phyloP scores from a whole-genome alignment of 2,113 vertebrate genomes.

The Carlito syrichta region DNA sequence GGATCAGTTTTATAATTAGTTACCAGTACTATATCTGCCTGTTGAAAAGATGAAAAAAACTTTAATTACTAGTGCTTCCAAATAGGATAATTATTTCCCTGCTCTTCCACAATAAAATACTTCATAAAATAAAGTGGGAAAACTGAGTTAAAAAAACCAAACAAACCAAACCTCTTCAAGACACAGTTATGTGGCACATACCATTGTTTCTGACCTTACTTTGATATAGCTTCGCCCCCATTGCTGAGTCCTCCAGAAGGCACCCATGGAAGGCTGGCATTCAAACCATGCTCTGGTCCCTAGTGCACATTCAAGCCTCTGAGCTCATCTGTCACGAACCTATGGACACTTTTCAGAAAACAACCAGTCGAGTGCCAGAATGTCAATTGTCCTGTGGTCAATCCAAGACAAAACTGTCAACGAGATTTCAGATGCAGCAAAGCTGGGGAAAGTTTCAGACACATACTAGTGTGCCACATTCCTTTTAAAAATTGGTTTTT shows the following conservation, averaged over 20 bases:
- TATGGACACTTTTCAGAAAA: slow-evolving; percentile 58
- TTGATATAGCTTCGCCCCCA: neutral
- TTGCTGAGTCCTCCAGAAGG: neutral
- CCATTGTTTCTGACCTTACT: neutral
- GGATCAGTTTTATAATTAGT: neutral
- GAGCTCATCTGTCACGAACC: slow-evolving; percentile 51
- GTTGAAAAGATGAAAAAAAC: neutral
- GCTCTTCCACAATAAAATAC: neutral
- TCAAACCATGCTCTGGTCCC: slow-evolving; percentile 59
- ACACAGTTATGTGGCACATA: neutral
- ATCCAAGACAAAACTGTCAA: slow-evolving; percentile 66
- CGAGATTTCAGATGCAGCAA: slow-evolving; percentile 21
- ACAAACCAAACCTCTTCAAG: neutral
- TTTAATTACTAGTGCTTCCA: neutral
- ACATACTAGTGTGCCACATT: neutral
- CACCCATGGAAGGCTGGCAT: slow-evolving; percentile 13
- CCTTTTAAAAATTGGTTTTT: neutral
- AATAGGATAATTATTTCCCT: neutral
- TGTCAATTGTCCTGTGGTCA: slow-evolving; percentile 36
- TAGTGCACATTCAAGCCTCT: slow-evolving; percentile 58
- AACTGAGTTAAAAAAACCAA: neutral
- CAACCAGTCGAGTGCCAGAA: neutral
- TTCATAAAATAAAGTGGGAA: neutral
- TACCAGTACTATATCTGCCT: neutral
- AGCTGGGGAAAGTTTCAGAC: neutral